Percentiles rank a stretch among this genome's conserved stretches.
Conservation (phyloP, 1,140 invertebrate species). For the Ips typographus region DNA sequence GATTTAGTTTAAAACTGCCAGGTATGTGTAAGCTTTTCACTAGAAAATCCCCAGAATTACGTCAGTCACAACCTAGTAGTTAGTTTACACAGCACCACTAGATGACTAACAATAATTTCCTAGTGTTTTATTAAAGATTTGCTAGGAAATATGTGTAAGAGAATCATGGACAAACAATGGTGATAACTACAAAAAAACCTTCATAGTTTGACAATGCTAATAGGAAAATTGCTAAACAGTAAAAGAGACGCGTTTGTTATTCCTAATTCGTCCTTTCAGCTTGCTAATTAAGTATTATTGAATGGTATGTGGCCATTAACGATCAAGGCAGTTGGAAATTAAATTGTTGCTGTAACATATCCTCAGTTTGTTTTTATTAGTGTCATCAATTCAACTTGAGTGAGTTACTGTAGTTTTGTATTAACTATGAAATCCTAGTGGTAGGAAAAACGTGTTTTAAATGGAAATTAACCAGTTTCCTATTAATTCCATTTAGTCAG, state of each 20-base stretch:
- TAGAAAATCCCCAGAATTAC: neutral
- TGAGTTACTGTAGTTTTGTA: too few species aligned
- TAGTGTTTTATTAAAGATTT: neutral
- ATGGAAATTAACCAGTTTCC: too few species aligned
- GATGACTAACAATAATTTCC: neutral
- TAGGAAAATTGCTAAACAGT: constrained; percentile 4
- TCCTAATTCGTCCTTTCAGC: constrained; percentile 11
- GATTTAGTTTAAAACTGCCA: neutral
- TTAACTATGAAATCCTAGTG: too few species aligned
- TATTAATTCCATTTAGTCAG: too few species aligned
- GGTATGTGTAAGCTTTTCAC: neutral
- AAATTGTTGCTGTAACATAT: too few species aligned
- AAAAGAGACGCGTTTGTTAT: constrained; percentile 8
- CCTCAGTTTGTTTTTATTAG: too few species aligned
- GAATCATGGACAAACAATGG: neutral
- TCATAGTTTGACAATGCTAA: neutral
- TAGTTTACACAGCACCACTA: neutral
- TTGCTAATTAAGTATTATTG: constrained; percentile 3
- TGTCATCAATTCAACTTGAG: too few species aligned
- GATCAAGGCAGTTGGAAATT: neutral
- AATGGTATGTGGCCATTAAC: constrained; percentile 1
- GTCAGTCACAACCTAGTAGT: neutral
- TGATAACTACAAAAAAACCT: neutral
- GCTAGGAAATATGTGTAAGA: neutral
- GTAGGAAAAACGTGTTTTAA: too few species aligned